Evolutionary conservation across 2,888 invertebrate species (phyloP), one percentile per base, ranked within the genome.

Genomic region (Drosophila hamatofila): DNA sequence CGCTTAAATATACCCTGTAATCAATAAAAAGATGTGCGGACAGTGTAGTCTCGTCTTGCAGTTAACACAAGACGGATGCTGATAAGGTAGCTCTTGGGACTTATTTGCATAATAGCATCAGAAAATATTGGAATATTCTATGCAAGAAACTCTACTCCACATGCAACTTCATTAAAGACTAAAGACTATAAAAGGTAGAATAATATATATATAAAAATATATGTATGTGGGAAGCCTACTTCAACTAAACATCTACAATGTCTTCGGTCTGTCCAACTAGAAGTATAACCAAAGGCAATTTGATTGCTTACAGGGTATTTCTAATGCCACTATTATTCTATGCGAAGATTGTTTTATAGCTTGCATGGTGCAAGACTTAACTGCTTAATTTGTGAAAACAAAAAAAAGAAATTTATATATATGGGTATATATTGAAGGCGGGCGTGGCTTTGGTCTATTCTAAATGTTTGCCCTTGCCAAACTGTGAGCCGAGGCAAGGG

Each of bases 341-440:
- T 8, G 18, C 12, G 9, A 14, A 14, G 30, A 18, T 30, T 56
- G 46, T 62, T 68, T 59, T 56, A 64, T 51, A 6, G 61, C 66
- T 42, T 63, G 61, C 66, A 69, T 72, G 63, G 61, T 68, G 78
- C 78, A 67, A 70, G 75, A 55, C 65, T 83, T 76, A 78, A 83
- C 81, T 81, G 81, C 86, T 86, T 89, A 83, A 89, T 86, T 89
- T 88, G 73, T 56, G 60, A 44, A 65, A 68, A 61, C 60, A 49
- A 66, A 63, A 37, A 37, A 56, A 63, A 25, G 16, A 67, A 12
- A 23, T 23, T 11, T 23, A 51, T 51, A 14, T 21, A 12, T 14
- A 49, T 14, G 2, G 2, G 7, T 21, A 42, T 42, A 39, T 39
- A 44, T 44, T 56, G 23, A 67, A 46, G 42, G 18, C 25, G 55